Evolutionary conservation across 92 coral and sea anemone species (phyloP), one percentile per base, ranked within the genome.

Genomic region (Bergia sp.): DNA sequence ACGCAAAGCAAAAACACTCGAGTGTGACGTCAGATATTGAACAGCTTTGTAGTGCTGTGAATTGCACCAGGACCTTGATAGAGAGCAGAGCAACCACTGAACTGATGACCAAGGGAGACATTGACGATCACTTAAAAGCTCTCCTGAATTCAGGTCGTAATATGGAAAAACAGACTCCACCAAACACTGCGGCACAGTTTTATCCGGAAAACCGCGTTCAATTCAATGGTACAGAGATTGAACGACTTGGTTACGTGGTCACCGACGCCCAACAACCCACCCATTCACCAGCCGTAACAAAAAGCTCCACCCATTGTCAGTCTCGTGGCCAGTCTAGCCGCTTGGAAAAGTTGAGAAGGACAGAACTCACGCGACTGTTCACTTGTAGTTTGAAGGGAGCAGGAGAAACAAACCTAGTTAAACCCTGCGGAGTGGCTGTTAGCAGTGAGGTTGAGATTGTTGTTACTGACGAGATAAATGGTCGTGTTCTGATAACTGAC

Each of bases 101-200:
- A 69, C 20, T 69, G 75, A 69, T 69, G 75, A 69, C n/a, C 75
- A 69, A 69, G 75, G 20, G 75, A 69, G 75, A 69, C 37, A 69
- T 69, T 69, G 75, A 69, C 75, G 75, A 69, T 69, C 13, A 69
- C 75, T 69, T 69, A n/a, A 69, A 69, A 29, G 23, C 37, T 0
- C 37, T 69, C 37, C 75, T 69, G 75, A 69, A 69, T 69, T 18
- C 75, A 69, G 75, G 37, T 6, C 75, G 75, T 69, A n/a, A 69
- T 69, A 29, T 69, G 20, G 37, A 69, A 6, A 69, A 29, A 69
- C 75, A 69, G 20, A 69, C 75, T 7, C 29, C 64, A 15, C 7
- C 15, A 7, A 55, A 15, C 15, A 55, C 64, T 55, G 64, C 15
- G 7, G 29, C 29, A 29, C 29, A 29, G 29, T 29, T 29, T 29